Base-by-base conservation (phyloP, 2,797 vertebrate species). In the Coendou prehensilis region DNA sequence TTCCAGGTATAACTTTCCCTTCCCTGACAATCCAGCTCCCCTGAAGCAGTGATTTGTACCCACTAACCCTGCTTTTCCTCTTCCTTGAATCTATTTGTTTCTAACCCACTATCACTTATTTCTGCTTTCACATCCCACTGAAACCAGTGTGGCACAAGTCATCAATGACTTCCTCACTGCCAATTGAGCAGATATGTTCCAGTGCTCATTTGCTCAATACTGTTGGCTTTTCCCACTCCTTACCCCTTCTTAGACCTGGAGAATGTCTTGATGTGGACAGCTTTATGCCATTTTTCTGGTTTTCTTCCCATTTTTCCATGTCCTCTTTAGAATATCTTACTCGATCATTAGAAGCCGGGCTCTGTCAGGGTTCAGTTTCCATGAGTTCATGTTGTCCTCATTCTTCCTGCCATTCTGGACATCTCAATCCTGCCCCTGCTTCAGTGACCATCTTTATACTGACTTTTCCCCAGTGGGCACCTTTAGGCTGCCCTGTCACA, bases 41-140 rank as follows among this genome's bases (percentile, higher is more conserved):
- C 67, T 33, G n/a, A 82, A 89, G 54, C 81, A 64, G 10, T 6
- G 61, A 15, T 14, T 63, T 59, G 5, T 59, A 14, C 20, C 30
- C 41, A 11, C 47, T 6, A 1, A 9, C 23, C 30, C 14, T 10
- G 64, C n/a, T 33, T 15, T 33, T 75, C 28, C 52, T 78, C 89
- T 28, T 73, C 20, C 41, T 30, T 22, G n/a, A 78, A 81, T 82
- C 20, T 11, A 8, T 57, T 50, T 26, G 57, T 50, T 89, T 89
- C 75, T 23, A 80, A 67, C 4, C 56, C 73, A 54, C 26, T 50
- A 4, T 11, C 87, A 75, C 63, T 50, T 84, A 95, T 88, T 95
- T 95, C 96, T 89, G 93, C 23, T 82, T 41, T 93, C 90, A 92
- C 0, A 13, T n/a, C n/a, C 59, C 81, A 71, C 30, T 0, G 69